Percentiles rank a stretch among this genome's conserved stretches.
Evolutionary conservation across 2,113 vertebrate species (phyloP).

Genomic region (Trochalopteron elliotii): DNA sequence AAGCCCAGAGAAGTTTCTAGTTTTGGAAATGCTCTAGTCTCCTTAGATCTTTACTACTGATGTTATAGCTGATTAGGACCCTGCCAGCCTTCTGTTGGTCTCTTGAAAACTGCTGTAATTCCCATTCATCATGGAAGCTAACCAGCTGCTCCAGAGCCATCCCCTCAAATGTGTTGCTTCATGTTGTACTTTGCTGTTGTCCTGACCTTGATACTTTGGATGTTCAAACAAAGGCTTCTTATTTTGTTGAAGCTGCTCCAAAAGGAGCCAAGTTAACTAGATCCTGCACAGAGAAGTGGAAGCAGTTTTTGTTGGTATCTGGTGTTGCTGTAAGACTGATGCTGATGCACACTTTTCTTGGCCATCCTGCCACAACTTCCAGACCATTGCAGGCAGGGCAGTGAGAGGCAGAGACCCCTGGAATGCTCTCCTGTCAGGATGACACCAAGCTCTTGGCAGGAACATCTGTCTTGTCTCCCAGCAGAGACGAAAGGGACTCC

Average conservation of each 20-base stretch:
- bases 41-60: slow-evolving; percentile 80
- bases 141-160: slow-evolving; percentile 73
- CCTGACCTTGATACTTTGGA: slow-evolving; percentile 67
- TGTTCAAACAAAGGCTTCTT: slow-evolving; percentile 41
- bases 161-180: slow-evolving; percentile 50
- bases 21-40: slow-evolving; percentile 71
- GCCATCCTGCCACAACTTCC: not conserved
- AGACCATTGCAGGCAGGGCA: not conserved
- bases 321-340: not conserved
- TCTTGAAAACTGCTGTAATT: slow-evolving; percentile 76
- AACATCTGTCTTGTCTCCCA: not conserved
- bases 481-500: not conserved
- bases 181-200: slow-evolving; percentile 20
- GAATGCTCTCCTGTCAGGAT: not conserved
- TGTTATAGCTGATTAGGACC: slow-evolving; percentile 80
- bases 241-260: not conserved
- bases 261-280: not conserved
- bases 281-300: not conserved
- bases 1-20: slow-evolving; percentile 60
- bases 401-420: not conserved
- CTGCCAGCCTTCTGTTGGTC: slow-evolving; percentile 78
- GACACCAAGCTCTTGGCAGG: not conserved
- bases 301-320: not conserved
- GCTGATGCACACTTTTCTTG: not conserved
- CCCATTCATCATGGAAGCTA: slow-evolving; percentile 75